phyloP scores from a whole-genome alignment of 2,888 invertebrate species.

The Drosophila lutescens region DNA sequence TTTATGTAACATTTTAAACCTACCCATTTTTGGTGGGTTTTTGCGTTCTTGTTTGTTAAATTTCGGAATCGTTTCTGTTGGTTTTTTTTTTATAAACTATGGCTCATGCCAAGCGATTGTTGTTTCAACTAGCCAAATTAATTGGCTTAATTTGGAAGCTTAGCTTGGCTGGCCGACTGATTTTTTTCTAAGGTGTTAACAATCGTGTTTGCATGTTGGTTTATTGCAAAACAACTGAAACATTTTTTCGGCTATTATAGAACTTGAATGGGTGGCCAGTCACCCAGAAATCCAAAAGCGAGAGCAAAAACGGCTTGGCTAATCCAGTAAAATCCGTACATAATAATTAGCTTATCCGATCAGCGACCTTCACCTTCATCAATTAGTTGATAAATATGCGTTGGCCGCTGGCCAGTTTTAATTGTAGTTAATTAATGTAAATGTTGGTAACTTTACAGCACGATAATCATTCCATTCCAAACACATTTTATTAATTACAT shows the following conservation, averaged over 20 bases:
- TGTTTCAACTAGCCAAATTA: constrained; percentile 58
- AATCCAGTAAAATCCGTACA: constrained; percentile 23
- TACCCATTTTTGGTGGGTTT: constrained; percentile 22
- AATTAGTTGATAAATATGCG: constrained; percentile 45
- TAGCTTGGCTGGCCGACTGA: constrained; percentile 6
- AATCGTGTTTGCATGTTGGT: constrained; percentile 61
- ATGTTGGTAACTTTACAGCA: constrained; percentile 41
- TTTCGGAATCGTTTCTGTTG: constrained; percentile 42
- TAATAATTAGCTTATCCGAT: constrained; percentile 48
- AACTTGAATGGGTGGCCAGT: constrained; percentile 18
- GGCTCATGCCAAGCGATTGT: constrained; percentile 54
- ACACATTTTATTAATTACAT: constrained; percentile 46
- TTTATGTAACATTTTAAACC: constrained; percentile 23
- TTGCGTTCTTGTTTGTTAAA: constrained; percentile 24
- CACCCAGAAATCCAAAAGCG: constrained; percentile 9
- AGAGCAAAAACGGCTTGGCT: constrained; percentile 15
- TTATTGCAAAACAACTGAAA: constrained; percentile 20
- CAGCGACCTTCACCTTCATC: constrained; percentile 56
- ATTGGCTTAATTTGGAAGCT: constrained; percentile 43
- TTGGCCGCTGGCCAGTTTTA: constrained; percentile 28
- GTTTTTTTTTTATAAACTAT: constrained; percentile 40
- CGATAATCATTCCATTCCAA: constrained; percentile 29
- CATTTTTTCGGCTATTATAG: constrained; percentile 20
- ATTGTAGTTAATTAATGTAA: constrained; percentile 61
- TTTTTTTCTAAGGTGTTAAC: constrained; percentile 55